Conservation (phyloP, 30 jellyfish, hydroid and myxozoan species). For the Aurelia aurita complex sp. Pacific region DNA sequence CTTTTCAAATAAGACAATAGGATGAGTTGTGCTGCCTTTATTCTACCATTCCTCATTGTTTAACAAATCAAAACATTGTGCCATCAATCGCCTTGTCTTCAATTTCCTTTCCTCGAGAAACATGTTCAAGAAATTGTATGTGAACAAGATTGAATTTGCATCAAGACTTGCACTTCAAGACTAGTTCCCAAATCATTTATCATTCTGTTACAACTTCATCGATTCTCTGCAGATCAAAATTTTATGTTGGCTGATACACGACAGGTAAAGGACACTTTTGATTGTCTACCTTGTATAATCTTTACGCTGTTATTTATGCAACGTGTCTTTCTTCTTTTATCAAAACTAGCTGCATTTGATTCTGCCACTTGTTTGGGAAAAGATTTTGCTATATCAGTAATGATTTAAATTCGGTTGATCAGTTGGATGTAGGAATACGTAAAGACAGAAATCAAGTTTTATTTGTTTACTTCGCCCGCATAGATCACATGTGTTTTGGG, state of each 20-base stretch:
- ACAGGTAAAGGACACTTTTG: neutral
- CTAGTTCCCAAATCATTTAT: neutral
- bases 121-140: neutral
- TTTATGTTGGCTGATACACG: slow-evolving; percentile 3
- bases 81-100: neutral
- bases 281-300: neutral
- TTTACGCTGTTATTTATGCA: neutral
- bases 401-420: too few species aligned
- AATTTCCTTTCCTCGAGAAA: neutral
- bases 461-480: too few species aligned
- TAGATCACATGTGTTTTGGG: too few species aligned
- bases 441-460: too few species aligned
- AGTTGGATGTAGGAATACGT: too few species aligned
- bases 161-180: too few species aligned
- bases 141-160: too few species aligned
- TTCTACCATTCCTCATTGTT: slow-evolving; percentile 7
- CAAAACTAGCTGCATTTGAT: too few species aligned
- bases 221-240: neutral
- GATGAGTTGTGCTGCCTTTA: slow-evolving; percentile 16
- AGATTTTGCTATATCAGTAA: too few species aligned
- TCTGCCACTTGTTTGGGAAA: too few species aligned
- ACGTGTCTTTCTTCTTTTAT: too few species aligned
- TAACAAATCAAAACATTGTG: slow-evolving; percentile 27
- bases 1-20: slow-evolving; percentile 22
- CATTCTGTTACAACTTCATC: neutral